phyloP scores from a whole-genome alignment of 2,888 invertebrate species.

The Bombylius major region DNA sequence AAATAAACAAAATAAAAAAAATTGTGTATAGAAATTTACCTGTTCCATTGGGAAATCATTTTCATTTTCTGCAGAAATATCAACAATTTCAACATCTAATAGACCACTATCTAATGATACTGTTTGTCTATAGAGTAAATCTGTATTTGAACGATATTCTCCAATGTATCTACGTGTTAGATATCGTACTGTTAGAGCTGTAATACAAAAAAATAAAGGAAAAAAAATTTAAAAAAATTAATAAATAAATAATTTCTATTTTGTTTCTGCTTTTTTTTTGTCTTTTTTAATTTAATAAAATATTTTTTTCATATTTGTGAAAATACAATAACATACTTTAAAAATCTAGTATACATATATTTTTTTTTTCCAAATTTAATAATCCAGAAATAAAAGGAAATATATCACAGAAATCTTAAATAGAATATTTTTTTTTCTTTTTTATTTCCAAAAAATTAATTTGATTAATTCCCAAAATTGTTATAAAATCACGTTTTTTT shows the following conservation, averaged over 20 bases:
- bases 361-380: too few species aligned
- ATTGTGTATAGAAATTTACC: constrained; percentile 28
- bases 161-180: constrained; percentile 65
- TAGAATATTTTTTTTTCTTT: background rate
- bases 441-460: background rate
- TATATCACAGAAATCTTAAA: too few species aligned
- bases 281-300: too few species aligned
- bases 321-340: too few species aligned
- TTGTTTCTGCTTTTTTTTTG: too few species aligned
- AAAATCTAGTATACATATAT: too few species aligned
- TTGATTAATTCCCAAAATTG: background rate
- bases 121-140: constrained; percentile 63
- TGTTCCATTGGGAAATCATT: constrained; percentile 46
- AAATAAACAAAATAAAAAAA: too few species aligned
- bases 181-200: constrained; percentile 66
- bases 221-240: background rate
- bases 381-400: too few species aligned
- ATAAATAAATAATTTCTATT: too few species aligned
- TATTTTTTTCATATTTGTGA: too few species aligned
- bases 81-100: constrained; percentile 65
- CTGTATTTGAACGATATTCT: constrained; percentile 72
- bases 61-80: constrained; percentile 58
- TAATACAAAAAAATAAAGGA: constrained; percentile 34
- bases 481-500: background rate
- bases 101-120: constrained; percentile 54